A percentile compares a stretch with the other conserved stretches of the same genome.
Evolutionary conservation across 64 coral and sea anemone genomes (phyloP).

Genomic region (Actinia tenebrosa): DNA sequence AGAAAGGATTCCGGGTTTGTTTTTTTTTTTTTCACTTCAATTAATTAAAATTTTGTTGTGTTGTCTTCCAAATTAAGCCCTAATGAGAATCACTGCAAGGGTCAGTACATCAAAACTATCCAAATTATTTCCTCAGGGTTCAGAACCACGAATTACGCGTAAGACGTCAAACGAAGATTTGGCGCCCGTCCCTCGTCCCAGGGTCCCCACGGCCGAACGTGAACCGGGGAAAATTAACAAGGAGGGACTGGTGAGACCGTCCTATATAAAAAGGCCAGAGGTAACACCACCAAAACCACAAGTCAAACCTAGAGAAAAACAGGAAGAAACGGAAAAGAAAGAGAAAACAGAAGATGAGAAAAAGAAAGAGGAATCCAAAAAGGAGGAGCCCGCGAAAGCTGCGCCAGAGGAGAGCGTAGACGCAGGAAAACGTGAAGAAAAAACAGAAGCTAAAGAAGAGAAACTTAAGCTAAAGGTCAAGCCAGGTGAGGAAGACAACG

Average conservation of each 20-base stretch:
- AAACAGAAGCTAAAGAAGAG: neutral
- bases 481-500: neutral
- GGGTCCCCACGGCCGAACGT: neutral
- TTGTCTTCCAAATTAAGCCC: too few species aligned
- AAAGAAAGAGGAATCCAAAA: neutral
- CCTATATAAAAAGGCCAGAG: conserved; percentile 34
- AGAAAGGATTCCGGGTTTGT: too few species aligned
- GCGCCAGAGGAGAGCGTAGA: neutral
- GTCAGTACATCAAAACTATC: neutral
- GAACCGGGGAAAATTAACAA: conserved; percentile 17
- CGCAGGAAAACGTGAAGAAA: neutral
- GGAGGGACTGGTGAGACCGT: conserved; percentile 44
- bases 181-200: neutral
- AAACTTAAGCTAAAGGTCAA: conserved; percentile 14
- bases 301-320: neutral
- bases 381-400: conserved; percentile 10
- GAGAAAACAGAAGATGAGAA: neutral
- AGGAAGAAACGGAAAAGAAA: conserved; percentile 10
- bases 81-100: too few species aligned
- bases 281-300: conserved; percentile 18
- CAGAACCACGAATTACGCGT: neutral
- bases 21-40: too few species aligned
- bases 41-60: too few species aligned
- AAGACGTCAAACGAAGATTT: neutral
- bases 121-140: neutral